Conservation (phyloP, 2,113 vertebrate genomes). For the Muscicapa adusta region DNA sequence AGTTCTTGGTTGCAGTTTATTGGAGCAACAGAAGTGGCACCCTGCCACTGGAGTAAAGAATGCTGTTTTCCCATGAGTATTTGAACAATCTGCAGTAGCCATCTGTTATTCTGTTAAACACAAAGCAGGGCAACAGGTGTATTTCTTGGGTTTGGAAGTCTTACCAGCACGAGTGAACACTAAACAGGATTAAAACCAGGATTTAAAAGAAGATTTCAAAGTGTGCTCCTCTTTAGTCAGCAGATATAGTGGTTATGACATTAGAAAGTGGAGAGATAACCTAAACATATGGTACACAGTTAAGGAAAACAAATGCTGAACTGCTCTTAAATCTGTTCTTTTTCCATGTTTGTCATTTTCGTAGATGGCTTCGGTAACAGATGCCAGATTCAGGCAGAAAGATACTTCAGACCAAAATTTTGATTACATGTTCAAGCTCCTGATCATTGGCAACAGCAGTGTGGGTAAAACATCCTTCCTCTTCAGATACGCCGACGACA, state of each 20-base stretch:
- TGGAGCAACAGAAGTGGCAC: conserved; percentile 15
- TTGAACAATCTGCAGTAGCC: conserved; percentile 14
- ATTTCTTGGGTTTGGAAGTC: not conserved
- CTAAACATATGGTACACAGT: not conserved
- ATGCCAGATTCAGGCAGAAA: conserved; percentile 87
- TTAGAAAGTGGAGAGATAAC: not conserved
- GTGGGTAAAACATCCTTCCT: conserved; percentile 97
- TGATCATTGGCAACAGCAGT: conserved; percentile 98
- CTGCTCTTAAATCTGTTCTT: conserved; percentile 43
- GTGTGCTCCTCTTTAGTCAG: not conserved
- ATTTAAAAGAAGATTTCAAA: not conserved
- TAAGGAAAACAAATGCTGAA: not conserved
- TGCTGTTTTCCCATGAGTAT: conserved; percentile 27
- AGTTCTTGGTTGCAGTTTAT: conserved; percentile 6
- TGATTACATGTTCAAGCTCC: conserved; percentile 98
- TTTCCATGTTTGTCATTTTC: conserved; percentile 34
- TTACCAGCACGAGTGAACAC: not conserved
- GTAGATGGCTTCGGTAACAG: conserved; percentile 94
- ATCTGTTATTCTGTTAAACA: conserved; percentile 11
- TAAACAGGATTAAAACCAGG: not conserved
- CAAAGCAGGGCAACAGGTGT: not conserved
- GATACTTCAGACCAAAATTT: conserved; percentile 98
- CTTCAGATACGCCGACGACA: conserved; percentile 95
- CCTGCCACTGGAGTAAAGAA: conserved; percentile 15
- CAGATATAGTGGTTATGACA: not conserved